Evolutionary conservation across 2,113 vertebrate genomes (phyloP), one percentile per base, ranked within the genome.

Genomic region (Pterocles orientalis): DNA sequence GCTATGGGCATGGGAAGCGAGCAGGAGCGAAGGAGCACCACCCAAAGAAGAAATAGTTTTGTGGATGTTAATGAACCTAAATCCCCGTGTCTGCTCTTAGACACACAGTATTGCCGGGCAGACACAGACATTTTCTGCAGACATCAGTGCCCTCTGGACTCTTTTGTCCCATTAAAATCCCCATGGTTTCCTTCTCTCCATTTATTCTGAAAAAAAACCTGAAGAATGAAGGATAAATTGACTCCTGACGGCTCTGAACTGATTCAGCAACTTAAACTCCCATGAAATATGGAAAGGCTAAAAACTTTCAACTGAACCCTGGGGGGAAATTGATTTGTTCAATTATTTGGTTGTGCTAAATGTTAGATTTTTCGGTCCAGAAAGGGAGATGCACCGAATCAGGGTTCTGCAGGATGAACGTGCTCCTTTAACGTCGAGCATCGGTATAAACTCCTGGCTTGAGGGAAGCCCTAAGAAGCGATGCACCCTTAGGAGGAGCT

Each of bases 321-420:
- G 2, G 39, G 48, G 31, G 39, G 5, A 10, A 54, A 14, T 28
- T 9, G 53, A 79, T 71, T 68, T 5, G n/a, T 66, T 68, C 45
- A 18, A 11, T 57, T 34, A 14, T 47, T 66, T 48, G 24, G 4
- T 78, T 25, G 41, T 50, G 36, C 31, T 57, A 11, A 61, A 60
- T 20, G 50, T 2, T 31, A 34, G 39, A 10, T 14, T 39, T 77
- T 48, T 8, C 14, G 15, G 18, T 34, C 66, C 41, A 19, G 56
- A 45, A 36, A 20, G 17, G 24, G 19, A 65, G 33, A 41, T 4
- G 43, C 23, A 23, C 31, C 41, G 26, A 50, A 45, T 4, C 51
- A 15, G 34, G 8, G 54, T 13, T 61, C 58, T 5, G 12, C 3
- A 1, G 50, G 11, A 77, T 45, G 34, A 82, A 36, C 3, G 0